Evolutionary conservation across 2,113 vertebrate genomes (phyloP).

Genomic region (sheep (Ovis aries)): ARS-UI_Ramb_v3.0 NC_056066.1:67494501-67495000

Average conservation of each 20-base stretch:
- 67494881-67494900: background rate
- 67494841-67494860: background rate
- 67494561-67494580: background rate
- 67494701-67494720: background rate
- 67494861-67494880: background rate
- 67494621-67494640: background rate
- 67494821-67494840: no score
- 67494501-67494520: background rate
- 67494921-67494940: background rate
- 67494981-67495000: background rate
- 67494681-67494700: background rate
- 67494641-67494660: background rate
- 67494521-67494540: background rate
- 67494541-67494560: background rate
- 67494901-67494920: background rate
- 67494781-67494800: background rate
- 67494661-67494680: background rate
- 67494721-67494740: background rate
- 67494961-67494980: rapidly evolving
- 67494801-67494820: background rate
- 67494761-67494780: background rate
- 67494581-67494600: background rate
- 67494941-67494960: background rate
- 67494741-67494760: background rate
- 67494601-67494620: background rate